Evolutionary conservation across 2,113 vertebrate species (phyloP).

Genomic region (Sarotherodon lohbergeri): DNA sequence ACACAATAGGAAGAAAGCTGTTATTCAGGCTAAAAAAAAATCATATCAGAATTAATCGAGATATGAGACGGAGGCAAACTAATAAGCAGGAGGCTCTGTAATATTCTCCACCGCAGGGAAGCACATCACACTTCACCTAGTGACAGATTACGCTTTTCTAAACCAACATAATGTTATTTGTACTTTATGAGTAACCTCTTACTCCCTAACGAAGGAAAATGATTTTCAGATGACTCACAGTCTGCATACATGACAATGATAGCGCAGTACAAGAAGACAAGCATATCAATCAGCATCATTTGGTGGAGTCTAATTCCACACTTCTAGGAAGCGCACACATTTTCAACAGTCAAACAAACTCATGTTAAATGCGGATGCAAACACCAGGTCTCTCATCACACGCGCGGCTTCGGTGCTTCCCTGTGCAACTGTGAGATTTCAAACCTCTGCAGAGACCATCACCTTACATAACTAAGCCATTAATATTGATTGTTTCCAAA

Average conservation of each 20-base stretch:
- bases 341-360: background rate
- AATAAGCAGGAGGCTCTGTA: background rate
- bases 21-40: background rate
- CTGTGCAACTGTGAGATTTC: background rate
- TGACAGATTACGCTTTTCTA: background rate
- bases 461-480: slow-evolving; percentile 62
- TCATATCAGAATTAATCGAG: background rate
- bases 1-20: background rate
- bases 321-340: background rate
- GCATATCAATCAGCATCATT: background rate
- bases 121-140: background rate
- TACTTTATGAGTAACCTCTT: slow-evolving; percentile 18
- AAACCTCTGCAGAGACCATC: slow-evolving; percentile 33
- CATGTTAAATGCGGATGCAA: background rate
- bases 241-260: background rate
- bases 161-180: slow-evolving; percentile 9
- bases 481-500: slow-evolving; percentile 69
- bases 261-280: background rate
- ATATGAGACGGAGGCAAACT: background rate
- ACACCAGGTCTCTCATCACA: slow-evolving; percentile 13
- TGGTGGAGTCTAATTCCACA: background rate
- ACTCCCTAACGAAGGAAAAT: slow-evolving; percentile 10
- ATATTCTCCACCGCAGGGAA: background rate
- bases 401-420: slow-evolving; percentile 10
- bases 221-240: slow-evolving; percentile 1